Base-by-base conservation (phyloP, 2,113 vertebrate genomes). In the Puma concolor region DNA sequence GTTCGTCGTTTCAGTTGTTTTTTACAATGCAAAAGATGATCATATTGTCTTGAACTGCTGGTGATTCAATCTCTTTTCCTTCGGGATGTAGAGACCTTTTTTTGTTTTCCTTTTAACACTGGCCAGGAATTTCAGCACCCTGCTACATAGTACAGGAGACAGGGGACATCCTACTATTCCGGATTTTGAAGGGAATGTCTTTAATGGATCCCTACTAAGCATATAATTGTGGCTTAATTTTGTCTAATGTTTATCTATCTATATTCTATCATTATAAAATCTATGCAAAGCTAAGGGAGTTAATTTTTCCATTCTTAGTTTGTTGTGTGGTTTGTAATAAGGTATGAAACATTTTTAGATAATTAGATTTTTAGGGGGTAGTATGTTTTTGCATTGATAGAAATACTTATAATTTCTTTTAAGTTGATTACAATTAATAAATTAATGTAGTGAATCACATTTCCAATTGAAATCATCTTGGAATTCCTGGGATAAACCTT, bases 111-210 rank as follows among this genome's bases (percentile, higher is more conserved):
- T 21, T 66, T 15, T n/a, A 44, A 25, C 0, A 31, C 7, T 67
- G 36, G 21, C 54, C 29, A 36, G 63, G 54, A 85, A 48, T 16
- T 74, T 4, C 2, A 50, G 38, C 17, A 16, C 5, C 50, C 16
- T 31, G 7, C 13, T 17, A 27, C 36, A 4, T 3, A 44, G 27
- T 31, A 41, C 11, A 66, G 5, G 29, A 54, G 27, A 48, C 0
- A 36, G 3, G 0, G 10, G 14, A 2, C 3, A 29, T 1, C 4
- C 8, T 82, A 6, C 7, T 1, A 17, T 33, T 41, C 2, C 9
- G 52, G 23, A 88, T 60, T 50, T 5, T n/a, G 15, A 88, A 88
- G 36, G 25, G 15, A 33, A 33, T 48, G 15, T 6, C 3, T 64
- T 19, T 38, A 57, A 23, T n/a, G 25, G 0, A 15, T 91, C 6